phyloP scores from a whole-genome alignment of 2,888 invertebrate species.

The Lordiphosa fenestrarum region DNA sequence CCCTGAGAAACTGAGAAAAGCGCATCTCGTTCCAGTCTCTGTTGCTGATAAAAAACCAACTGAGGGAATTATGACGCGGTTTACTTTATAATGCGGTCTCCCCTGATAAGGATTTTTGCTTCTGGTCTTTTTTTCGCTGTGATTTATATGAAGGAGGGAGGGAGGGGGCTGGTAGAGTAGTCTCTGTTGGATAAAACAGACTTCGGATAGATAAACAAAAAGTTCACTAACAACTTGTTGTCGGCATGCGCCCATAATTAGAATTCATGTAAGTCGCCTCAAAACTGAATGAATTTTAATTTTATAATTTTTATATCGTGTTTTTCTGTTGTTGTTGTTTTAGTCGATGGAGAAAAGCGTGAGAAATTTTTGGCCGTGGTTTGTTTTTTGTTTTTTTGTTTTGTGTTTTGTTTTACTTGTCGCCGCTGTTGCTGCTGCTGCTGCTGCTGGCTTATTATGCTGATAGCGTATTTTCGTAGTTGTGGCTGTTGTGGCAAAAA shows the following conservation, averaged over 20 bases:
- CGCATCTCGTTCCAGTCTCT: too few species aligned
- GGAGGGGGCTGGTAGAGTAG: too few species aligned
- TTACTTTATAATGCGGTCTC: too few species aligned
- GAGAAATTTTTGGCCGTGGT: slow-evolving; percentile 74
- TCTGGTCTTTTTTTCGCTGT: too few species aligned
- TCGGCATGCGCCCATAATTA: slow-evolving; percentile 16
- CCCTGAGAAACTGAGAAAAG: too few species aligned
- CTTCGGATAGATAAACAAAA: too few species aligned
- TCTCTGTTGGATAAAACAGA: too few species aligned
- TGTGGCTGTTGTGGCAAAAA: slow-evolving; percentile 1
- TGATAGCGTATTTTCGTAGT: slow-evolving; percentile 6
- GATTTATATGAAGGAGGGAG: too few species aligned
- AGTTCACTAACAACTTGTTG: slow-evolving; percentile 8
- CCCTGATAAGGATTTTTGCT: too few species aligned
- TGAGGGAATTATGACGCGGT: too few species aligned
- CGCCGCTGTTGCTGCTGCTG: slow-evolving; percentile 17
- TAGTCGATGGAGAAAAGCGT: slow-evolving; percentile 65
- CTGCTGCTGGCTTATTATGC: slow-evolving; percentile 11
- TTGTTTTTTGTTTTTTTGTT: slow-evolving; percentile 36
- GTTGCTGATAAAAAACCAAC: too few species aligned
- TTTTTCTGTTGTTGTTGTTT: slow-evolving; percentile 21
- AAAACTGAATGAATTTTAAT: slow-evolving; percentile 11
- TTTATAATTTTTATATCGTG: slow-evolving; percentile 23
- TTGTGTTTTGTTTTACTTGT: slow-evolving; percentile 53
- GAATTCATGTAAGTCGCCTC: slow-evolving; percentile 13